Evolutionary conservation across 2,888 invertebrate genomes (phyloP).

Genomic region (Drosophila fulvimacula): DNA sequence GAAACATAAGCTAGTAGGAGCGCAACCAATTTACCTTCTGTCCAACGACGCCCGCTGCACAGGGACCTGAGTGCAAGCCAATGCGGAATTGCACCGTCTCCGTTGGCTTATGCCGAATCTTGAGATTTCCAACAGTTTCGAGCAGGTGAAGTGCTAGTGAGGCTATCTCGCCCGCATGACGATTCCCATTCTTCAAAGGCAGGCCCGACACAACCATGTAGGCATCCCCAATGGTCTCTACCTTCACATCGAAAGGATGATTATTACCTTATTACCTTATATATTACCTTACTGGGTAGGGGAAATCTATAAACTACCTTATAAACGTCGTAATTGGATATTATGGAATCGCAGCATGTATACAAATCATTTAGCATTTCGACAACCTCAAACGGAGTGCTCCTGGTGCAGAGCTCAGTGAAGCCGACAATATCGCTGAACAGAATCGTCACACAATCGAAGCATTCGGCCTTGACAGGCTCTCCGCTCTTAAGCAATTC

Average conservation of each 20-base stretch:
- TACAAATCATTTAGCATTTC: conserved; percentile 94
- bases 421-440: conserved; percentile 95
- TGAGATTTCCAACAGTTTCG: conserved; percentile 89
- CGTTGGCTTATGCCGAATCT: conserved; percentile 88
- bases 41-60: conserved; percentile 93
- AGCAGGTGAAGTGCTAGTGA: conserved; percentile 91
- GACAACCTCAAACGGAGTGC: conserved; percentile 93
- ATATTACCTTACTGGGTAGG: no score
- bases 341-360: conserved; percentile 94
- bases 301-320: conserved; percentile 86
- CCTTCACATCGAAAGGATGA: conserved; percentile 77
- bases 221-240: conserved; percentile 93
- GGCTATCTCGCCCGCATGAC: conserved; percentile 92
- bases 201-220: conserved; percentile 93
- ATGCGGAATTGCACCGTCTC: conserved; percentile 90
- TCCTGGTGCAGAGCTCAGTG: conserved; percentile 91
- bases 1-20: background rate
- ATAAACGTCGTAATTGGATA: conserved; percentile 94
- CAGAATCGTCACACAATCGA: conserved; percentile 92
- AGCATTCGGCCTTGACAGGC: conserved; percentile 92
- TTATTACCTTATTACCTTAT: no score
- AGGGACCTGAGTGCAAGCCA: conserved; percentile 90
- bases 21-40: conserved; percentile 82
- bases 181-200: conserved; percentile 89
- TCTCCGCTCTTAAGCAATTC: conserved; percentile 92